phyloP scores from a whole-genome alignment of 2,888 invertebrate species.

The Tachina lurida region DNA sequence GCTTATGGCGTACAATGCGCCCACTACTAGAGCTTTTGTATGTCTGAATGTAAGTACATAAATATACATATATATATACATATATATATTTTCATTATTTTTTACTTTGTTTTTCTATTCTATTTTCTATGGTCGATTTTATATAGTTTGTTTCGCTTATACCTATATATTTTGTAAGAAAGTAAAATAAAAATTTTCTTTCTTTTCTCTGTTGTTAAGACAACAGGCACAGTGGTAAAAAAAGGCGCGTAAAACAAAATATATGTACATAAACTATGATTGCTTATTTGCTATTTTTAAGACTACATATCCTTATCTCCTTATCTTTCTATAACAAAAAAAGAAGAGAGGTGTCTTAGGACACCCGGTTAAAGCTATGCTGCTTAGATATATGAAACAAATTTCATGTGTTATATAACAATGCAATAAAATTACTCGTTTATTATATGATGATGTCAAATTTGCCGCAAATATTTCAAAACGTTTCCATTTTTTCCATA shows the following conservation, averaged over 20 bases:
- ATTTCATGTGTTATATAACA: too few relatives aligned
- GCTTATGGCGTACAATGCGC: slow-evolving; percentile 57
- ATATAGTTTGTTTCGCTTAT: slow-evolving; percentile 48
- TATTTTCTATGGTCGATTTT: slow-evolving; percentile 36
- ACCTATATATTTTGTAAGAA: slow-evolving; percentile 53
- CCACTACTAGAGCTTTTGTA: slow-evolving; percentile 63
- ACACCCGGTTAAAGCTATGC: too few relatives aligned
- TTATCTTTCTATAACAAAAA: too few relatives aligned
- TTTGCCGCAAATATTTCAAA: too few relatives aligned
- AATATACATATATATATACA: neutral
- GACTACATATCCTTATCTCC: too few relatives aligned
- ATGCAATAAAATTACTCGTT: too few relatives aligned
- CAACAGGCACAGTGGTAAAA: slow-evolving; percentile 40
- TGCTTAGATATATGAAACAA: too few relatives aligned
- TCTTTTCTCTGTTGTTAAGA: slow-evolving; percentile 35
- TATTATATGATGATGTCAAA: too few relatives aligned
- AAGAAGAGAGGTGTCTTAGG: too few relatives aligned
- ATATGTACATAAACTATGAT: neutral
- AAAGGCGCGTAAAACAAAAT: neutral
- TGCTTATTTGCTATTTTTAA: neutral
- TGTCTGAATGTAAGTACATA: neutral
- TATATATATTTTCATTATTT: slow-evolving; percentile 10
- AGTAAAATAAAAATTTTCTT: slow-evolving; percentile 47
- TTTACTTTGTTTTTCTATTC: slow-evolving; percentile 34
- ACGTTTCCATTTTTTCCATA: too few relatives aligned